Conservation (phyloP, 1,140 invertebrate genomes). For the Pygmarrhopalites habei region DNA sequence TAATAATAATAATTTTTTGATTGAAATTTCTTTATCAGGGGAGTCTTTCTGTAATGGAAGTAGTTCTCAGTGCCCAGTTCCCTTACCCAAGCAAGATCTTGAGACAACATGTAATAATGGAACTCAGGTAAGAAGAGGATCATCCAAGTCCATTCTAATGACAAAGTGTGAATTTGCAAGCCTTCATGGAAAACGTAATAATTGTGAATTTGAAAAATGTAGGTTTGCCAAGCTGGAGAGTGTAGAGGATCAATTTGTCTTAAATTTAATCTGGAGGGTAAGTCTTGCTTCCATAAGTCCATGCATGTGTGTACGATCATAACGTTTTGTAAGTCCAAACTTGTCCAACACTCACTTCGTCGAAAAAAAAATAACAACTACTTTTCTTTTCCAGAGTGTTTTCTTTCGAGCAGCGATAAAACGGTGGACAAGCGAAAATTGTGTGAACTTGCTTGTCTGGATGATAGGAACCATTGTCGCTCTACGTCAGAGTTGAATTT, state of each 20-base stretch:
- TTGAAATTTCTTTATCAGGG: too few species aligned
- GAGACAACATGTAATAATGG: conserved; percentile 80
- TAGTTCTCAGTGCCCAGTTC: conserved; percentile 74
- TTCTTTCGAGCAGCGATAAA: conserved; percentile 79
- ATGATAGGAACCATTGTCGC: conserved; percentile 61
- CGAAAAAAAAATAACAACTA: too few species aligned
- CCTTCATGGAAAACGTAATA: too few species aligned
- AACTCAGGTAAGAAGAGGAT: conserved; percentile 50
- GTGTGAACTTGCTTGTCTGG: conserved; percentile 90
- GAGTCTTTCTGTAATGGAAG: conserved; percentile 76
- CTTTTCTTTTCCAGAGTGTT: too few species aligned
- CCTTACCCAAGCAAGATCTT: conserved; percentile 66
- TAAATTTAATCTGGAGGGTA: conserved; percentile 85
- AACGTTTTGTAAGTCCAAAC: too few species aligned
- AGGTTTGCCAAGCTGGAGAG: conserved; percentile 87
- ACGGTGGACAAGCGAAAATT: conserved; percentile 78
- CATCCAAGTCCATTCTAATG: too few species aligned
- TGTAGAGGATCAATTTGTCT: conserved; percentile 93
- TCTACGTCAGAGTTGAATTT: conserved; percentile 59
- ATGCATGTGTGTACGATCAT: too few species aligned
- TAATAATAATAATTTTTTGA: too few species aligned
- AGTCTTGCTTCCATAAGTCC: too few species aligned
- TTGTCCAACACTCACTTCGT: too few species aligned
- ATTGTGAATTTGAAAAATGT: conserved; percentile 16
- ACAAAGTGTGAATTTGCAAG: too few species aligned